A percentile compares a stretch with the other conserved stretches of the same genome.
These are phyloP conservation scores for Sebastes vulpes DNA, from an alignment of 2,797 vertebrate species.

Conservation along the genomic window DNA sequence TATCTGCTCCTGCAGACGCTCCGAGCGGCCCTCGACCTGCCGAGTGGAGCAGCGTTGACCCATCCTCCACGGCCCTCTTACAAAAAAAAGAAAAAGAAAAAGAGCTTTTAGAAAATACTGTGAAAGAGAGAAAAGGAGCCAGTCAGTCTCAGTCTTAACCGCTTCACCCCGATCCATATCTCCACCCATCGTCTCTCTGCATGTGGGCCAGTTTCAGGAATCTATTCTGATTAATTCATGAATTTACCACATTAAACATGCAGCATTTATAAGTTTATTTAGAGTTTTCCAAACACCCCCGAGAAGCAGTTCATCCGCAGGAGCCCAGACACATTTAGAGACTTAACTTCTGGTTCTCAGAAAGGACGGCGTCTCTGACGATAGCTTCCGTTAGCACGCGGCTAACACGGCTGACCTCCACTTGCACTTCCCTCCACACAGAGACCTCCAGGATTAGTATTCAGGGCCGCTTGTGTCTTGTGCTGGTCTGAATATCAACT, in stretches of 20 bases:
- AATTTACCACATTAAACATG: constrained; percentile 1
- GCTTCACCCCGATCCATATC: background rate
- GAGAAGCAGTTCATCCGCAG: background rate
- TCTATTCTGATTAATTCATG: background rate
- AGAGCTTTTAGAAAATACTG: constrained; percentile 19
- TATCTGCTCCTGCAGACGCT: constrained; percentile 56
- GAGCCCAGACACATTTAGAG: background rate
- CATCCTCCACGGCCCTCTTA: constrained; percentile 8
- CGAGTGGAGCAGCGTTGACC: constrained; percentile 31
- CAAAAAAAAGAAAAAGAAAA: background rate
- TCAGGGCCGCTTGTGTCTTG: background rate
- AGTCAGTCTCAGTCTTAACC: background rate
- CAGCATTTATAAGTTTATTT: background rate
- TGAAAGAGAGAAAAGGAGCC: background rate
- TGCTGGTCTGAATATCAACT: constrained; percentile 1
- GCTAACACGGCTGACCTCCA: constrained; percentile 50
- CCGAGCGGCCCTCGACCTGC: constrained; percentile 29
- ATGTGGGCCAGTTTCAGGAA: background rate
- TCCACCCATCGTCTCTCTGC: constrained; percentile 1
- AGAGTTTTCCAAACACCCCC: background rate
- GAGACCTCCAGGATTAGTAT: constrained; percentile 26
- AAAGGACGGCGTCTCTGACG: constrained; percentile 12
- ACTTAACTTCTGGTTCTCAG: background rate
- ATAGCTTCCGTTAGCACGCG: constrained; percentile 18
- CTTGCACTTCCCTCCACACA: constrained; percentile 11